These are phyloP conservation scores for Emmelina monodactyla DNA, from an alignment of 2,888 invertebrate genomes.

Conservation along the genomic window DNA sequence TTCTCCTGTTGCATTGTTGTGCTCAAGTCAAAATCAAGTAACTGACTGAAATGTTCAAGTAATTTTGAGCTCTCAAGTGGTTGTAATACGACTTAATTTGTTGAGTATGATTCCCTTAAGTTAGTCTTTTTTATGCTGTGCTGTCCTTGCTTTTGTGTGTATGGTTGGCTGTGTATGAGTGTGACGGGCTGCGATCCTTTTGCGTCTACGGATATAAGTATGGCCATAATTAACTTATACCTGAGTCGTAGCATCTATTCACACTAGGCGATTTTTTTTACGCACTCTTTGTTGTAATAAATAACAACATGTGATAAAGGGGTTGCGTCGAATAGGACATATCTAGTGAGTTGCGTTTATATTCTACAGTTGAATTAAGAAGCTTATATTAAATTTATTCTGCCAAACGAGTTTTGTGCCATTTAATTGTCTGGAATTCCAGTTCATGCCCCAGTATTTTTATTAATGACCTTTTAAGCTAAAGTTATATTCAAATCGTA, in stretches of 20 bases:
- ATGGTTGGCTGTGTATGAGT: conserved; percentile 54
- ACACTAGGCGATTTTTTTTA: not conserved
- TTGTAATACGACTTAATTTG: conserved; percentile 35
- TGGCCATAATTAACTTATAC: conserved; percentile 59
- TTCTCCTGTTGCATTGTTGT: conserved; percentile 49
- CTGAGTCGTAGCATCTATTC: conserved; percentile 23
- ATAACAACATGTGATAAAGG: too few species aligned
- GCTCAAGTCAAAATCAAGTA: conserved; percentile 28
- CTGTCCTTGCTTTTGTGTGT: conserved; percentile 51
- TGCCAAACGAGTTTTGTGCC: too few species aligned
- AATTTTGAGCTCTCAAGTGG: conserved; percentile 33
- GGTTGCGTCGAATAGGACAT: too few species aligned
- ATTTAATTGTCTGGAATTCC: not conserved
- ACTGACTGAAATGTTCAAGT: conserved; percentile 20
- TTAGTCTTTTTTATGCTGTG: conserved; percentile 35
- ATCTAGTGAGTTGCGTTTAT: too few species aligned
- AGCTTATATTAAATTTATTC: not conserved
- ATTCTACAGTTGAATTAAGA: conserved; percentile 23
- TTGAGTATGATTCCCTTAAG: conserved; percentile 22
- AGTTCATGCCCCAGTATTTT: not conserved
- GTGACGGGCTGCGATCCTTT: conserved; percentile 59
- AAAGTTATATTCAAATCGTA: too few species aligned
- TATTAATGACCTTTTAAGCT: too few species aligned
- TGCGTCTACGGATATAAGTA: conserved; percentile 36
- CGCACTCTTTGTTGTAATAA: too few species aligned